Percentiles rank a stretch among this genome's conserved stretches.
Conservation (phyloP, 2,797 vertebrate species). For the Mus caroli region DNA sequence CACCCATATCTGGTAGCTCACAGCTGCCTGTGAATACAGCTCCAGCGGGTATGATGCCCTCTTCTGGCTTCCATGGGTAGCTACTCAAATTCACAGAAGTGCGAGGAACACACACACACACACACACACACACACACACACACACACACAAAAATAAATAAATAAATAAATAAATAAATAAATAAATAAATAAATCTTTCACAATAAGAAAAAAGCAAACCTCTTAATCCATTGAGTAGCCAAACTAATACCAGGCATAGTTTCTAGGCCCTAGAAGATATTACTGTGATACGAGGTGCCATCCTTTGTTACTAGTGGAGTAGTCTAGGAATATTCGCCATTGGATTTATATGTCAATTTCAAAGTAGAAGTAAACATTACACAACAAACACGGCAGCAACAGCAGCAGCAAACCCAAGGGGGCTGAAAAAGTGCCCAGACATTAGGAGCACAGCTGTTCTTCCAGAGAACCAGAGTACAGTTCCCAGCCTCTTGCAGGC, state of each 20-base stretch:
- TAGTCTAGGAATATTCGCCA: neutral
- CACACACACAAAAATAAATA: no score
- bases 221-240: slow-evolving; percentile 27
- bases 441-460: no score
- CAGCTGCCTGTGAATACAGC: neutral
- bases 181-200: neutral
- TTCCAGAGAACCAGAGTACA: neutral
- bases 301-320: slow-evolving; percentile 20
- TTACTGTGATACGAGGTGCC: neutral
- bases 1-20: neutral
- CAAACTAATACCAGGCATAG: neutral
- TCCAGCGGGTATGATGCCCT: neutral
- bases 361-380: neutral
- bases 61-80: neutral
- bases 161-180: neutral
- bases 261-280: slow-evolving; percentile 2
- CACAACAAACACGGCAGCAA: neutral
- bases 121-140: neutral
- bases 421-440: neutral
- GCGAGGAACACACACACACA: neutral
- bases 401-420: neutral
- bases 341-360: slow-evolving; percentile 22
- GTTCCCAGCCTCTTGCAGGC: neutral
- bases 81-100: neutral
- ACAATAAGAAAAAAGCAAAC: neutral